Base-by-base conservation (phyloP, 2,113 vertebrate species). In the Takifugu bimaculatus region DNA sequence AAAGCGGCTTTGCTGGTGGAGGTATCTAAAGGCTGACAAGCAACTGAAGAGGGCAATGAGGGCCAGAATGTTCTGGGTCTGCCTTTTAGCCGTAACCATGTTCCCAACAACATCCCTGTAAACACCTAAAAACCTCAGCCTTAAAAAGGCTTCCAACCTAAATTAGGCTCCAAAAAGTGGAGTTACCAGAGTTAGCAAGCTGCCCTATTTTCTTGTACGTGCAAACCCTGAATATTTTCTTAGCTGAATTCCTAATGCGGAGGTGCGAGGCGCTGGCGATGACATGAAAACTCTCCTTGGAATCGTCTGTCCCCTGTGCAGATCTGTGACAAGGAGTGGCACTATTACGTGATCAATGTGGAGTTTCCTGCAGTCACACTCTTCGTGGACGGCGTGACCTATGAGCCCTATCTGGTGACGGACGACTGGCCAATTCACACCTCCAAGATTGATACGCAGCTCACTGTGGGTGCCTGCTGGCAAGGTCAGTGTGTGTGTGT, bases 321-420 rank as follows among this genome's bases (percentile, higher is more conserved):
- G 96, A 98, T 99, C 63, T 99, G 96, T 82, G 96, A 98, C 87
- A 96, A 97, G 86, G 95, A 98, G 68, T 99, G 96, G 96, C 96
- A 99, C 84, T 97, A 98, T 85, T 99, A 98, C 6, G 89, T 98
- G 50, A 93, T 99, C 83, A 97, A 96, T 0, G 93, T 97, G 77
- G 96, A 97, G 58, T 97, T 97, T 80, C 96, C 96, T 0, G 88
- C 95, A 11, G 96, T 97, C 54, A 96, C 93, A 0, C 89, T 99
- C 11, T 97, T 97, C 78, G 95, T 95, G 88, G 96, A 98, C 6
- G 96, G 96, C 45, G 90, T 94, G 49, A 96, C 93, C 0, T 98
- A 95, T 3, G 95, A 99, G 65, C 96, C 96, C 4, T 99, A 99
- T 81, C 92, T 99, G 67, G 96, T 99, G 87, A 99, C 96, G 5